Evolutionary conservation across 2,797 vertebrate genomes (phyloP).

Genomic region (Paguma larvata): DNA sequence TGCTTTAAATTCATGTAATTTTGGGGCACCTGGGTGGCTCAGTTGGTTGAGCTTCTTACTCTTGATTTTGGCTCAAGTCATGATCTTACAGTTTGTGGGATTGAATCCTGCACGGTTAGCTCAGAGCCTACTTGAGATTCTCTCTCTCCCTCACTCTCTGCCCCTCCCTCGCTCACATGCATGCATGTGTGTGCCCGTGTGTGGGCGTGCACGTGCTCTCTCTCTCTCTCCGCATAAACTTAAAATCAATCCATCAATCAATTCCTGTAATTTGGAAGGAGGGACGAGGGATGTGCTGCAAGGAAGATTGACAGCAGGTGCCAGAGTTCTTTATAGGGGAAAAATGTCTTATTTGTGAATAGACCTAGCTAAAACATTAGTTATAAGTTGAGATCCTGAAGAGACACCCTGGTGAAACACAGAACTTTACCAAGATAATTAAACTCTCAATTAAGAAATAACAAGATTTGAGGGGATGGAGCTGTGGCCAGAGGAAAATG

Average conservation of each 20-base stretch:
- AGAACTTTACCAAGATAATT: not conserved
- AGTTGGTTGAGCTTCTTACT: too few relatives aligned
- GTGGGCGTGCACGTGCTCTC: too few relatives aligned
- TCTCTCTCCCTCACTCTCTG: too few relatives aligned
- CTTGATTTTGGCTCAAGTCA: too few relatives aligned
- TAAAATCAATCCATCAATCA: not conserved
- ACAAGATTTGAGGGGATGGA: not conserved
- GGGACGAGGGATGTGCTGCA: not conserved
- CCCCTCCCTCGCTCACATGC: too few relatives aligned
- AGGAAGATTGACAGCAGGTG: not conserved
- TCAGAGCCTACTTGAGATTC: too few relatives aligned
- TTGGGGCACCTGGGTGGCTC: not conserved
- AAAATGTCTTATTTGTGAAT: not conserved
- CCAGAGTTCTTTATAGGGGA: not conserved
- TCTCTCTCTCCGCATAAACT: too few relatives aligned
- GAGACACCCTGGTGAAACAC: not conserved
- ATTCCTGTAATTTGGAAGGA: not conserved
- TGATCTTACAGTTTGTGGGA: too few relatives aligned
- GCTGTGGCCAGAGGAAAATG: not conserved
- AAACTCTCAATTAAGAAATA: not conserved
- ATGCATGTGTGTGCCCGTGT: too few relatives aligned
- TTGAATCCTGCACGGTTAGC: too few relatives aligned
- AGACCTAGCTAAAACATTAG: not conserved
- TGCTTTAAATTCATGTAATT: not conserved
- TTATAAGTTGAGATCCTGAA: not conserved